phyloP scores from a whole-genome alignment of 2,113 vertebrate species.

The Siniperca knerii region DNA sequence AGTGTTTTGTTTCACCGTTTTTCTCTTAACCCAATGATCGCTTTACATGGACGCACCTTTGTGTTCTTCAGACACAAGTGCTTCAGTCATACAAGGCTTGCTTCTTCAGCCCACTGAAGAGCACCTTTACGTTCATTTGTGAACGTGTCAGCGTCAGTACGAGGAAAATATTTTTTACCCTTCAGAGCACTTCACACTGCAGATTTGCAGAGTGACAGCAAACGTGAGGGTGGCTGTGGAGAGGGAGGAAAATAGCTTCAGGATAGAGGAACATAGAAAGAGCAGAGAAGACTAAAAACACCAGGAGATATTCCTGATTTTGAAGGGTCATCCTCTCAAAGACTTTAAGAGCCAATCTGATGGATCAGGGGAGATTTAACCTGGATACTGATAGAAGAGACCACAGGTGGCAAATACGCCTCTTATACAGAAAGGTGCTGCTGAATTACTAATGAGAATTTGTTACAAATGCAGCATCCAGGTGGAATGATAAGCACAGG shows the following conservation, averaged over 20 bases:
- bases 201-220: background rate
- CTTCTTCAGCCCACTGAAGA: background rate
- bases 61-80: background rate
- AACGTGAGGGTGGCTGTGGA: background rate
- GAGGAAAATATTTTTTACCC: background rate
- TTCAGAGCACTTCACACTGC: background rate
- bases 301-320: background rate
- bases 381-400: background rate
- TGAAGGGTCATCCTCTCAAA: background rate
- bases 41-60: background rate
- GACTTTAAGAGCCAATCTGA: background rate
- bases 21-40: background rate
- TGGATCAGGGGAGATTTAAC: background rate
- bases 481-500: background rate
- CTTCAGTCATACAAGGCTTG: no score
- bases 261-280: background rate
- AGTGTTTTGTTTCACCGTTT: background rate
- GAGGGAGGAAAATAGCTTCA: background rate
- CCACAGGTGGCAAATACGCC: background rate
- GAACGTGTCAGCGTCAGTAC: background rate
- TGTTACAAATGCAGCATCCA: background rate
- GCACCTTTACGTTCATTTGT: background rate
- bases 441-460: background rate
- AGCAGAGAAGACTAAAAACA: background rate
- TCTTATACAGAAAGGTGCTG: background rate